Percentiles rank a stretch among this genome's conserved stretches.
Evolutionary conservation across 1,140 invertebrate species (phyloP).

Genomic region (Phthorimaea operculella): DNA sequence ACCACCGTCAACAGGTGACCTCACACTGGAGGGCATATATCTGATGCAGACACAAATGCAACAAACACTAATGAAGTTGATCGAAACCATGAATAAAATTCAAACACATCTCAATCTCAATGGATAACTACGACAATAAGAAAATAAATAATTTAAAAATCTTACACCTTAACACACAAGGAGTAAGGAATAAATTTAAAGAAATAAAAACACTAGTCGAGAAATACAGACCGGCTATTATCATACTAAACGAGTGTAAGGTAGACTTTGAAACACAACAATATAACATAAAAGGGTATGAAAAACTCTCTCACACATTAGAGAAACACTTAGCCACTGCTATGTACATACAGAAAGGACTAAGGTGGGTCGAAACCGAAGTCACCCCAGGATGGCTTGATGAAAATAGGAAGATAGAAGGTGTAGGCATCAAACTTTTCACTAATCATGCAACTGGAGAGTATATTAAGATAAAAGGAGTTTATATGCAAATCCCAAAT

Average conservation of each 20-base stretch:
- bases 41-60: not conserved
- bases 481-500: constrained; percentile 7
- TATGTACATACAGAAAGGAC: constrained; percentile 2
- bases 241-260: constrained; percentile 3
- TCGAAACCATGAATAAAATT: not conserved
- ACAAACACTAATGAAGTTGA: not conserved
- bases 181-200: not conserved
- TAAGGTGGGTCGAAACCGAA: constrained; percentile 10
- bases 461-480: constrained; percentile 9
- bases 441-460: constrained; percentile 2
- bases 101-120: not conserved
- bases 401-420: constrained; percentile 4
- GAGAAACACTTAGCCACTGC: constrained; percentile 5
- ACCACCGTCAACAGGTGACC: not conserved
- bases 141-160: not conserved
- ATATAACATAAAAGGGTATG: constrained; percentile 8
- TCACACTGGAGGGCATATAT: not conserved
- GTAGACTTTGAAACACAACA: not conserved
- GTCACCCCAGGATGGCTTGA: constrained; percentile 3
- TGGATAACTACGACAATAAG: not conserved
- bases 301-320: constrained; percentile 7
- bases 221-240: not conserved
- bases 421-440: constrained; percentile 6
- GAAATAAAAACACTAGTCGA: not conserved
- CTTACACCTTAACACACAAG: not conserved